Evolutionary conservation across 2,113 vertebrate genomes (phyloP), one percentile per base, ranked within the genome.

Genomic region (Pipra filicauda): DNA sequence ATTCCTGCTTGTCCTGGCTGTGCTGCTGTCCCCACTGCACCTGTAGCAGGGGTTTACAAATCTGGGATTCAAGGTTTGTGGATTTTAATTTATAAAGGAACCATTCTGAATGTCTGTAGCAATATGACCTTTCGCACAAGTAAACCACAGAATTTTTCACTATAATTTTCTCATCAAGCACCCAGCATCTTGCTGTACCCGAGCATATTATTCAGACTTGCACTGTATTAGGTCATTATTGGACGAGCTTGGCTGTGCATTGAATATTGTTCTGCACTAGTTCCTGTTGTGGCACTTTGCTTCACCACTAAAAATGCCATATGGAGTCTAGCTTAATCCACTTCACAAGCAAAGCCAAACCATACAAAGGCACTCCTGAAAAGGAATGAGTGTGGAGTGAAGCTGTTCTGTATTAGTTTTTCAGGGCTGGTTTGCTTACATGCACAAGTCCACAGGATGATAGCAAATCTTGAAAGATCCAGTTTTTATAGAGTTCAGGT

Each of bases 401-500:
- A 79, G 58, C 61, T 89, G 31, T 65, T 85, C 54, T 73, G 39
- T 27, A 18, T 72, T 69, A 44, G 26, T 76, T 94, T 84, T 85
- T 85, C 48, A 75, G 59, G 61, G 22, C 20, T 54, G 12, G 31
- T 78, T 85, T 0, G 10, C 85, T 76, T 76, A 44, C 26, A 62
- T 87, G 37, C 52, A 27, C 49, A 65, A 87, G 89, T 74, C 41
- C 80, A 49, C 16, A n/a, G 33, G 85, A 80, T 73, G 88, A 73
- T 22, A 72, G 91, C 37, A 80, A 78, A 69, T 78, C 65, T 35
- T 54, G 48, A 91, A 93, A 91, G 72, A 89, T 72, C 21, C 27
- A 16, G 9, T 44, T 94, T 93, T 91, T 80, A 33, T 69, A 31
- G 94, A 55, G 73, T 66, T 95, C 84, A 93, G 80, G 54, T 95